Evolutionary conservation across 2,888 invertebrate species (phyloP).

Genomic region (Meteorus colon): DNA sequence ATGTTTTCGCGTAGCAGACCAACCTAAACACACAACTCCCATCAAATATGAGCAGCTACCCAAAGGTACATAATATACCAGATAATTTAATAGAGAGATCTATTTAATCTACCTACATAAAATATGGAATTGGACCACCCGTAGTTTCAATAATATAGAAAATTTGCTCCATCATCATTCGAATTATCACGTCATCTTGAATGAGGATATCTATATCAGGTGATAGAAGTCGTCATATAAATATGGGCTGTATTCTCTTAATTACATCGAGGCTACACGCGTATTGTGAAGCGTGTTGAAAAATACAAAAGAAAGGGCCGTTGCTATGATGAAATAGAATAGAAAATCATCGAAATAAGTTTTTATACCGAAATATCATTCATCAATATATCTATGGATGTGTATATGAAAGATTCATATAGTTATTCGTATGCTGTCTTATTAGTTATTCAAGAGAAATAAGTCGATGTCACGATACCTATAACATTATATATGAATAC

Average conservation of each 20-base stretch:
- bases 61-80: not conserved
- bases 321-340: conserved; percentile 7
- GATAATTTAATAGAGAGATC: not conserved
- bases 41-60: too few relatives aligned
- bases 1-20: too few relatives aligned
- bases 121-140: not conserved
- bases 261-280: conserved; percentile 16
- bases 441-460: conserved; percentile 27
- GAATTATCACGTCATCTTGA: conserved; percentile 27
- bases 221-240: conserved; percentile 22
- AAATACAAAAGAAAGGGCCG: not conserved
- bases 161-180: conserved; percentile 27
- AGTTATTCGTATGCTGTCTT: conserved; percentile 17
- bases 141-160: conserved; percentile 12
- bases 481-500: not conserved
- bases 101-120: not conserved
- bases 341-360: not conserved
- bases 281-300: not conserved
- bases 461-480: conserved; percentile 17
- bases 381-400: conserved; percentile 1
- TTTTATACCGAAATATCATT: not conserved
- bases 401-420: not conserved
- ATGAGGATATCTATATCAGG: conserved; percentile 28
- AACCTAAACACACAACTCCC: too few relatives aligned
- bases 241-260: not conserved